Evolutionary conservation across 1,140 invertebrate genomes (phyloP), one percentile per base, ranked within the genome.

Genomic region (Olivierus martensii): DNA sequence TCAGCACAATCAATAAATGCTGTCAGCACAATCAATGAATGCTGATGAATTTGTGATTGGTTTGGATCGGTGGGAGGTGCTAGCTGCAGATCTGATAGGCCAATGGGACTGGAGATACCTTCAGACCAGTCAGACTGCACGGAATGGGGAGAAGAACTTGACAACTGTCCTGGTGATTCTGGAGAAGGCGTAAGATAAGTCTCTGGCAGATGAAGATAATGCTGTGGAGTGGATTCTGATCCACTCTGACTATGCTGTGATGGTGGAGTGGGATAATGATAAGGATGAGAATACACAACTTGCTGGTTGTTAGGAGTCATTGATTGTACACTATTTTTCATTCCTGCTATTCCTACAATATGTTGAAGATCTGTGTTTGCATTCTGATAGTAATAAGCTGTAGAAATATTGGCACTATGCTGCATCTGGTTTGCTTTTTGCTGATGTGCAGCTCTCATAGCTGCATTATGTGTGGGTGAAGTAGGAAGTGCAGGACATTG

Each of bases 91-190:
- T 43, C 9, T 2, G 41, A 18, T 4, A 7, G 48, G 3, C 51
- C 49, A 39, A 61, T 61, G 9, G 69, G 69, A 45, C 67, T 69
- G 15, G 66, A 67, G 45, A 85, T 86, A 60, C 87, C 88, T 63
- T 94, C 90, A 21, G 89, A 93, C 90, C 91, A 95, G 66, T 94
- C 90, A 22, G 87, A 91, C 58, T 82, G 81, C 7, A 65, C 67
- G 36, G 82, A 84, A 65, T 88, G 86, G 0, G 91, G 90, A 14
- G 87, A 90, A 22, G 85, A 87, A 14, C 85, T 85, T 0, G 87
- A 93, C 88, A 90, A 95, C 69, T 93, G 87, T 17, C 86, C 87
- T 0, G 90, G 90, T 7, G 85, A 90, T 52, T 95, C 91, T 0
- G 92, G 92, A 6, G 88, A 93, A 1, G 91, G 91, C 11, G 91